A percentile compares a stretch with the other conserved stretches of the same genome.
These are phyloP conservation scores for Geodia barretti DNA, from an alignment of 37 sponge, comb jelly and placozoan species.

Conservation along the genomic window DNA sequence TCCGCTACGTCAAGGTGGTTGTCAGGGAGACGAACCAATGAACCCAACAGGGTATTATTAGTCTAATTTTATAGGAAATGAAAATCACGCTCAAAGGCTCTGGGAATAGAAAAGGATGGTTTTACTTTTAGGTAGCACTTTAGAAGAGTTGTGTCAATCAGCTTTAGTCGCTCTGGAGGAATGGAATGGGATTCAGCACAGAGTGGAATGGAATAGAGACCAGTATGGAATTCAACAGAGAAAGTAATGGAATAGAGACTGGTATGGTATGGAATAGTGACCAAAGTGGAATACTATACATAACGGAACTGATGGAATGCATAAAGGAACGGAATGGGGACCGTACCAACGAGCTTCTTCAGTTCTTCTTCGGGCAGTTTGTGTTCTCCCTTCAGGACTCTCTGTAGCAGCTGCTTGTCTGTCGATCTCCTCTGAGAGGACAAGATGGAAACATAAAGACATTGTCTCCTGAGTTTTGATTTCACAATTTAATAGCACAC, in stretches of 20 bases:
- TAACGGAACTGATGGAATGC: too few relatives aligned
- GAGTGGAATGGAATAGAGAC: too few relatives aligned
- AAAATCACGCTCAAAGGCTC: background rate
- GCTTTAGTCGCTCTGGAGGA: conserved; percentile 27
- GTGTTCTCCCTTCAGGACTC: conserved; percentile 16
- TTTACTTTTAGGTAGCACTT: conserved; percentile 86
- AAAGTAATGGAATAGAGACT: too few relatives aligned
- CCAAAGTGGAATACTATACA: too few relatives aligned
- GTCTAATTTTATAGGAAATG: background rate
- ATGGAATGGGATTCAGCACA: too few relatives aligned
- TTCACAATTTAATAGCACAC: too few relatives aligned
- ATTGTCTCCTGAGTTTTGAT: too few relatives aligned
- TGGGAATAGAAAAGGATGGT: background rate
- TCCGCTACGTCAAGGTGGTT: conserved; percentile 70
- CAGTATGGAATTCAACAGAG: too few relatives aligned
- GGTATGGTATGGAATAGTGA: too few relatives aligned
- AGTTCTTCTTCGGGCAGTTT: background rate
- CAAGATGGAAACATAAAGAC: background rate
- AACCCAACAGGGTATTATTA: conserved; percentile 79
- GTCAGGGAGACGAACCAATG: conserved; percentile 80
- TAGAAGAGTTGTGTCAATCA: conserved; percentile 87
- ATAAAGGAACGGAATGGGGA: too few relatives aligned
- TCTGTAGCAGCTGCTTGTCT: conserved; percentile 32
- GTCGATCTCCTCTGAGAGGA: conserved; percentile 31
- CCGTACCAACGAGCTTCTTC: conserved; percentile 5